Evolutionary conservation across 1,140 invertebrate species (phyloP), one percentile per base, ranked within the genome.

Genomic region (Liolophura sinensis): DNA sequence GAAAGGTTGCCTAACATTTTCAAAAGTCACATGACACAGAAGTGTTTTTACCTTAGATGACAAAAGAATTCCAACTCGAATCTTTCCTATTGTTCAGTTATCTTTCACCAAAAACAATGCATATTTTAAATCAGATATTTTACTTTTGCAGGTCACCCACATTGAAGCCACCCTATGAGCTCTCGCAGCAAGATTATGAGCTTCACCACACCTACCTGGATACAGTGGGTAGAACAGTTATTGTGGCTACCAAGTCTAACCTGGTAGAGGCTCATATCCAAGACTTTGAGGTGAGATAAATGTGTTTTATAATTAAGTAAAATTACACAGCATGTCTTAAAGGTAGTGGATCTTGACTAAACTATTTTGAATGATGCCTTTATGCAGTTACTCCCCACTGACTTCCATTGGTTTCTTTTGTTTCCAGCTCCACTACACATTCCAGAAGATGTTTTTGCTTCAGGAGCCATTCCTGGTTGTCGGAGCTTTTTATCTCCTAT

Each of bases 261-360:
- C 82, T 99, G 46, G 94, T 99, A 0, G 96, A 99, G 74, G 93
- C 94, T 79, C 97, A 99, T 77, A 99, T 99, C 80, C 93, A 97
- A 85, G 92, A 95, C 81, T 88, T 92, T 79, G 84, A 88, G 76
- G 87, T 90, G 77, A 71, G 66, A 55, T 63, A 7, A 40, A 40
- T 40, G 31, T 40, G 31, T 40, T 40, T 9, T 40, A 40, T 40
- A 40, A 40, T 40, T 40, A 3, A 40, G 3, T 40, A 9, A 40
- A 40, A 40, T 40, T 40, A 40, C 31, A 40, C 9, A 40, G 9
- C 31, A 40, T 5, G 9, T 40, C 31, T 40, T 5, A 40, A 40
- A n/a, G n/a, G n/a, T 9, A 40, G 31, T 40, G 31, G 31, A 40
- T 40, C 3, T 40, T 5, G 31, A 5, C 9, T 9, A 40, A 40